These are phyloP conservation scores for Temnothorax curvispinosus DNA, from an alignment of 1,140 invertebrate genomes.

Conservation along the genomic window DNA sequence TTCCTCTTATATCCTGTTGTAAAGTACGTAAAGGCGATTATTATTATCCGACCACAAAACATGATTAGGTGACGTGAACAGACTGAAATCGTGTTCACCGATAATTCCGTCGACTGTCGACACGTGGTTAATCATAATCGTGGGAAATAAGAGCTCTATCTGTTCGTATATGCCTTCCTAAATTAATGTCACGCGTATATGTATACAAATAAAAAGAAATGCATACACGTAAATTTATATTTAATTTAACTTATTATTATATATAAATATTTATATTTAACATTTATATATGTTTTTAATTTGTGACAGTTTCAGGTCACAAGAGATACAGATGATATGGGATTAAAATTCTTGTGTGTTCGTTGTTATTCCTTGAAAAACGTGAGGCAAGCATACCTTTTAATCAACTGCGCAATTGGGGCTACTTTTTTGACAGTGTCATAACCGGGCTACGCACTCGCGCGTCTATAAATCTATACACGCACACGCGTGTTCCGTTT, in stretches of 20 bases:
- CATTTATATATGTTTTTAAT: neutral
- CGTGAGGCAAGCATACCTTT: neutral
- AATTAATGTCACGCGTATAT: neutral
- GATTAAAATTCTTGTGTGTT: neutral
- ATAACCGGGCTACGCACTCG: constrained; percentile 58
- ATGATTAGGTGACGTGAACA: neutral
- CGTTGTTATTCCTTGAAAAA: neutral
- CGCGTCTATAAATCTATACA: constrained; percentile 53
- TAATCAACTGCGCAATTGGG: constrained; percentile 1
- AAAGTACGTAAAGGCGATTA: neutral
- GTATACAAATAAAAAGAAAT: neutral
- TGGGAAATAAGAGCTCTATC: neutral
- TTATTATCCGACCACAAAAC: constrained; percentile 25
- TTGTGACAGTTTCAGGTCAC: neutral
- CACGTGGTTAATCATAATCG: constrained; percentile 44
- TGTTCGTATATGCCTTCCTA: neutral
- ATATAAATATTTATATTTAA: no score
- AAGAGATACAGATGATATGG: neutral
- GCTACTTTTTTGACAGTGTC: constrained; percentile 55
- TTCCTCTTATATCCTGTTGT: neutral
- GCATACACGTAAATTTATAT: neutral
- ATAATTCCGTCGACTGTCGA: constrained; percentile 25
- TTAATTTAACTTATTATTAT: neutral
- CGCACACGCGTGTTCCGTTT: constrained; percentile 69
- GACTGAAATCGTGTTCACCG: constrained; percentile 41